A percentile compares a stretch with the other conserved stretches of the same genome.
Evolutionary conservation across 2,888 invertebrate genomes (phyloP).

Genomic region (Plebejus melissa): DNA sequence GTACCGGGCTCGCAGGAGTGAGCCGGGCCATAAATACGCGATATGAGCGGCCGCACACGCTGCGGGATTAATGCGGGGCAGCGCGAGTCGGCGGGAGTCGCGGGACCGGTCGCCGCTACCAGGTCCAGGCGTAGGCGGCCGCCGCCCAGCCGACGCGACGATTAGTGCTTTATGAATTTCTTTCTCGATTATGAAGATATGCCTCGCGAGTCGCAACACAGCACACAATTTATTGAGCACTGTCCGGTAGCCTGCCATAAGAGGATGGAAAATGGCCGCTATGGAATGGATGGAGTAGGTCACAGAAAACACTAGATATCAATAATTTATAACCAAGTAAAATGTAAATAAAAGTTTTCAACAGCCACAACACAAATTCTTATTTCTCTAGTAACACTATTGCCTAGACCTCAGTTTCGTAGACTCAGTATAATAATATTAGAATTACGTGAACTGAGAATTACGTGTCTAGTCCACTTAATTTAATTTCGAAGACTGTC

Average conservation of each 20-base stretch:
- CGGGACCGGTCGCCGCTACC: constrained; percentile 49
- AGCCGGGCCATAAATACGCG: constrained; percentile 67
- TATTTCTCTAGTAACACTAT: background rate
- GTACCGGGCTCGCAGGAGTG: constrained; percentile 59
- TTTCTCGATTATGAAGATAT: constrained; percentile 30
- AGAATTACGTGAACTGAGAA: background rate
- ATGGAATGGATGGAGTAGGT: background rate
- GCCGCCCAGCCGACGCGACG: constrained; percentile 41
- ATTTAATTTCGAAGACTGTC: background rate
- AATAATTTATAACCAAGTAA: background rate
- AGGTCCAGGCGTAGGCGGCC: constrained; percentile 54
- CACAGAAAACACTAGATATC: background rate
- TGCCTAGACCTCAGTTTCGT: background rate
- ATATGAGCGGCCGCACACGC: constrained; percentile 71
- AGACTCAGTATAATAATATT: background rate
- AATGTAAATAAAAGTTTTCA: background rate
- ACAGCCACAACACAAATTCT: background rate
- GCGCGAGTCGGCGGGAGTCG: constrained; percentile 54
- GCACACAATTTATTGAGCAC: constrained; percentile 10
- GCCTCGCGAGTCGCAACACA: constrained; percentile 21
- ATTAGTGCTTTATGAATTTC: constrained; percentile 32
- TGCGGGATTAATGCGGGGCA: constrained; percentile 64
- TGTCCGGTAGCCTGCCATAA: background rate
- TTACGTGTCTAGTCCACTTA: background rate
- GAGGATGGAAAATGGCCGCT: background rate